Conservation (phyloP, 2,888 invertebrate species). For the Stenurella melanura region DNA sequence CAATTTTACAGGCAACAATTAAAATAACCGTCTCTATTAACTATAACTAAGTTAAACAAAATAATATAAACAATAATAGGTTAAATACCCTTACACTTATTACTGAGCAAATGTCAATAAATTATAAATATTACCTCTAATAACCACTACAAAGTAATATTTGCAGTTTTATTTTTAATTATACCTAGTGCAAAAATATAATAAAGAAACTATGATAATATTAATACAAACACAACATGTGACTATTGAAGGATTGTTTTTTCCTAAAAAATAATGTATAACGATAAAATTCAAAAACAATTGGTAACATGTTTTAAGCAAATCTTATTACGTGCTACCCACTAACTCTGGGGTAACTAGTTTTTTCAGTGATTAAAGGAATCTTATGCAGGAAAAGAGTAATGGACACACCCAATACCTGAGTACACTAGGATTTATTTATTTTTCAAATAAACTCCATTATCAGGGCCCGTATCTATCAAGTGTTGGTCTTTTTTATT, state of each 20-base stretch:
- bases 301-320: background rate
- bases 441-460: no score
- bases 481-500: no score
- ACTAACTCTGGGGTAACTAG: background rate
- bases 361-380: no score
- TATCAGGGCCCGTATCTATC: no score
- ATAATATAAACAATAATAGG: constrained; percentile 35
- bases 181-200: background rate
- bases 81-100: constrained; percentile 45
- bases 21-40: constrained; percentile 15
- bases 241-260: background rate
- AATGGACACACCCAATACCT: no score
- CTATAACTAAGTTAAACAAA: constrained; percentile 8
- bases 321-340: background rate
- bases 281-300: background rate
- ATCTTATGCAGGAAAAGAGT: no score
- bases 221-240: background rate
- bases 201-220: background rate
- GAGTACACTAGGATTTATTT: no score
- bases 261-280: background rate
- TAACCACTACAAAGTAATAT: constrained; percentile 17
- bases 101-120: constrained; percentile 50
- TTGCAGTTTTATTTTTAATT: background rate
- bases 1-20: constrained; percentile 36
- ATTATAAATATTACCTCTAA: constrained; percentile 14